Conservation (phyloP, 2,888 invertebrate species). For the Phlogophora meticulosa region DNA sequence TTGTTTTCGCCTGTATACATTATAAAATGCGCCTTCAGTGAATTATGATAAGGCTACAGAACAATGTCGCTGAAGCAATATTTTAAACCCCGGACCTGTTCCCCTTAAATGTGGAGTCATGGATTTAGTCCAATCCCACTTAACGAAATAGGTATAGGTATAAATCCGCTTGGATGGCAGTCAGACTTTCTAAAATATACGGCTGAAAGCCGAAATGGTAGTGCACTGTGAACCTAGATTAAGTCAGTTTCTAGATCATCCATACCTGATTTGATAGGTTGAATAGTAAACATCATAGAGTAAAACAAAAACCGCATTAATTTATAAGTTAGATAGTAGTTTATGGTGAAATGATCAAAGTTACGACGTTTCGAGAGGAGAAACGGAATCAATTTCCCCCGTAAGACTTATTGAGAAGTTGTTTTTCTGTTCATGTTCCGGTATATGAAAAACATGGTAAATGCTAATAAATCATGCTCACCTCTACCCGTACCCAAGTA, state of each 20-base stretch:
- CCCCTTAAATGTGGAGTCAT: constrained; percentile 70
- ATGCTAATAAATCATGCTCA: constrained; percentile 56
- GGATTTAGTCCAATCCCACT: constrained; percentile 70
- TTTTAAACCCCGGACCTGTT: constrained; percentile 69
- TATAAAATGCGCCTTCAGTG: constrained; percentile 72
- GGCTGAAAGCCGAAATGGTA: not conserved
- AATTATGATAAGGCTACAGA: constrained; percentile 77
- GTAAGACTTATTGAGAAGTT: constrained; percentile 76
- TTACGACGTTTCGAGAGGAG: constrained; percentile 69
- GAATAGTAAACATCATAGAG: not conserved
- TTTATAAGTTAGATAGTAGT: constrained; percentile 61
- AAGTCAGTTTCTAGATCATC: not conserved
- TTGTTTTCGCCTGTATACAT: constrained; percentile 75
- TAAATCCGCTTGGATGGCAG: constrained; percentile 68
- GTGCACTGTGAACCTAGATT: not conserved
- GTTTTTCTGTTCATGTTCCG: constrained; percentile 73
- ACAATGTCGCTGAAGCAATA: constrained; percentile 65
- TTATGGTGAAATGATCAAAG: constrained; percentile 67
- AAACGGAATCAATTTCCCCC: constrained; percentile 74
- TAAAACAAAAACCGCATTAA: not conserved
- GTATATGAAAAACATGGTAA: constrained; percentile 54
- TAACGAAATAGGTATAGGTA: no score
- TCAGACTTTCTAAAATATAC: constrained; percentile 49
- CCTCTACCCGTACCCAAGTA: constrained; percentile 19
- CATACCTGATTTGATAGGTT: not conserved